Conservation (phyloP, 2,113 vertebrate species). For the Talpa occidentalis region DNA sequence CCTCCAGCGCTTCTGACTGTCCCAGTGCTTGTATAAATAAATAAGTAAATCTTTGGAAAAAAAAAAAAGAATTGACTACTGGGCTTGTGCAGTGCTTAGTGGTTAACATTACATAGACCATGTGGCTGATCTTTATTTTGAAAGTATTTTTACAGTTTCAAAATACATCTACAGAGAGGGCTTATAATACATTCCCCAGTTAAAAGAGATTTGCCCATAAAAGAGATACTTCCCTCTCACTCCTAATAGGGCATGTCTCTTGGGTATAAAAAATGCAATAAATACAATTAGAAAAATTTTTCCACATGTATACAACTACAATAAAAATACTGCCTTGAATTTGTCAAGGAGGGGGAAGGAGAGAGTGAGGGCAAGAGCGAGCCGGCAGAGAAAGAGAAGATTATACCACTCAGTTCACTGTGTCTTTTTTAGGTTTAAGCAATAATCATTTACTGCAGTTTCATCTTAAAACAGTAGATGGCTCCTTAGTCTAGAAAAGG, state of each 20-base stretch:
- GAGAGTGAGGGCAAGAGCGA: too few species aligned
- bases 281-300: not conserved
- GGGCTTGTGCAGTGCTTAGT: not conserved
- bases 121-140: not conserved
- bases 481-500: constrained; percentile 15
- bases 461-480: constrained; percentile 53
- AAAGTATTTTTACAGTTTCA: not conserved
- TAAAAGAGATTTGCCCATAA: not conserved
- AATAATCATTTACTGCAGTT: not conserved
- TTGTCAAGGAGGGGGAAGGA: not conserved
- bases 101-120: not conserved
- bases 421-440: not conserved
- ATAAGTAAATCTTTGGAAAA: too few species aligned
- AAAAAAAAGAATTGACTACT: too few species aligned
- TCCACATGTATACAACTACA: not conserved
- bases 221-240: not conserved
- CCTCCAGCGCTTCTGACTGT: too few species aligned
- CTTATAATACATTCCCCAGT: not conserved
- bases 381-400: not conserved
- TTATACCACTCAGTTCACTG: not conserved
- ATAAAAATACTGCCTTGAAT: not conserved
- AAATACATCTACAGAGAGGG: not conserved
- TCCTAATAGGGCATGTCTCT: not conserved
- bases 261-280: not conserved
- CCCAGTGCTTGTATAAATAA: too few species aligned